phyloP scores from a whole-genome alignment of 2,113 vertebrate species.

The Todiramphus chloris region DNA sequence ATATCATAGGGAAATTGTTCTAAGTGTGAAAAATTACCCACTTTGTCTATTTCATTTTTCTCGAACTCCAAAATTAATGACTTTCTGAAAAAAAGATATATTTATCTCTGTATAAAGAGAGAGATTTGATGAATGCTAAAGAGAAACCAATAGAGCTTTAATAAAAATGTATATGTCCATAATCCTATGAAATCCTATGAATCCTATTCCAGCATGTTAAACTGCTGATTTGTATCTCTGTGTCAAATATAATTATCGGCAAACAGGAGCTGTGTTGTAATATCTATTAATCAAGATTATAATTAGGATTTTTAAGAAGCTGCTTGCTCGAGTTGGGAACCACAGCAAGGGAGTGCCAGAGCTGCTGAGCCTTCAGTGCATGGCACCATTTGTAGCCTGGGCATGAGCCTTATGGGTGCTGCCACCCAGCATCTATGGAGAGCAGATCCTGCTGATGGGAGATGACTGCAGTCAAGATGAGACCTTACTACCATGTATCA shows the following conservation, averaged over 20 bases:
- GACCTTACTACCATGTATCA: too few relatives aligned
- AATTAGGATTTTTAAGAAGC: conserved; percentile 56
- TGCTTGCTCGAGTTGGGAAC: neutral
- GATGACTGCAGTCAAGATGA: neutral
- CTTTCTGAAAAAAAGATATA: conserved; percentile 60
- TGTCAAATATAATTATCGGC: conserved; percentile 55
- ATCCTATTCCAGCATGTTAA: conserved; percentile 52
- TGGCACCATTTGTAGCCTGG: neutral
- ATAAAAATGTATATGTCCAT: conserved; percentile 62
- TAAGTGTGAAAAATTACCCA: conserved; percentile 83
- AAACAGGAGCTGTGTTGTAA: conserved; percentile 7
- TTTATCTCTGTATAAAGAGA: conserved; percentile 66
- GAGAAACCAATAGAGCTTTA: conserved; percentile 63
- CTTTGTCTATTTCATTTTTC: conserved; percentile 80
- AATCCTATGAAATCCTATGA: conserved; percentile 58
- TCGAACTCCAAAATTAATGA: conserved; percentile 77
- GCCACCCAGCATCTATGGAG: accelerated
- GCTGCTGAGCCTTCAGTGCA: neutral
- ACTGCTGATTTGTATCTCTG: conserved; percentile 60
- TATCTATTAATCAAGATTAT: conserved; percentile 63
- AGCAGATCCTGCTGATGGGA: neutral
- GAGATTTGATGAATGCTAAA: conserved; percentile 70
- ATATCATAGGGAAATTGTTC: conserved; percentile 74
- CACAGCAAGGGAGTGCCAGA: neutral
- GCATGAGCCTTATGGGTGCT: accelerated